A percentile compares a stretch with the other conserved stretches of the same genome.
These are phyloP conservation scores for Sinodicranocentrus sp. DNA, from an alignment of 2,888 invertebrate genomes.

Conservation along the genomic window DNA sequence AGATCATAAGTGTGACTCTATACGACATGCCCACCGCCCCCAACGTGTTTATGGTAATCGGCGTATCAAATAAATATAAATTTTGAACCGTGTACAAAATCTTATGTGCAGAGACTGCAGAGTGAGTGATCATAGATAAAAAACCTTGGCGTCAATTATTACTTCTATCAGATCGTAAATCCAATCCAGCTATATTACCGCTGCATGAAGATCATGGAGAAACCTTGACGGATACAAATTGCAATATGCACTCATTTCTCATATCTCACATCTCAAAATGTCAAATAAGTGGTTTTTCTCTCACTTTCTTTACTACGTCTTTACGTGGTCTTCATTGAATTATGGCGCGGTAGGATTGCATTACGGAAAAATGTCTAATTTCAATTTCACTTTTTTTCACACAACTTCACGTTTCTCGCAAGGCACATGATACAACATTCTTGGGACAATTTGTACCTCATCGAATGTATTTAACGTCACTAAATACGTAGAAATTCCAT, in stretches of 20 bases:
- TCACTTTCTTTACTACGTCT: conserved; percentile 7
- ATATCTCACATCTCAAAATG: conserved; percentile 6
- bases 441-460: no score
- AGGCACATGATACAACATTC: no score
- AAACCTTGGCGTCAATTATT: no score
- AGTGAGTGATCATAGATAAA: no score
- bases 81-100: neutral
- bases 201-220: conserved; percentile 50
- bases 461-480: no score
- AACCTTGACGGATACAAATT: conserved; percentile 56
- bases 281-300: no score
- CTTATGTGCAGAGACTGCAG: neutral
- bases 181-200: neutral
- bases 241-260: conserved; percentile 27
- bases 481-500: no score
- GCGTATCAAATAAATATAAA: neutral
- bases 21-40: conserved; percentile 11
- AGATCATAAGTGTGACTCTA: no score
- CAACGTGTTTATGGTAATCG: conserved; percentile 10
- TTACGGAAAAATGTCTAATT: no score
- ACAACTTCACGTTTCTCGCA: no score
- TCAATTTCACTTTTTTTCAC: no score
- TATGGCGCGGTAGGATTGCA: no score
- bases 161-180: neutral
- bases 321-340: neutral